Evolutionary conservation across 2,797 vertebrate species (phyloP).

Genomic region (Macropus fuliginosus): DNA sequence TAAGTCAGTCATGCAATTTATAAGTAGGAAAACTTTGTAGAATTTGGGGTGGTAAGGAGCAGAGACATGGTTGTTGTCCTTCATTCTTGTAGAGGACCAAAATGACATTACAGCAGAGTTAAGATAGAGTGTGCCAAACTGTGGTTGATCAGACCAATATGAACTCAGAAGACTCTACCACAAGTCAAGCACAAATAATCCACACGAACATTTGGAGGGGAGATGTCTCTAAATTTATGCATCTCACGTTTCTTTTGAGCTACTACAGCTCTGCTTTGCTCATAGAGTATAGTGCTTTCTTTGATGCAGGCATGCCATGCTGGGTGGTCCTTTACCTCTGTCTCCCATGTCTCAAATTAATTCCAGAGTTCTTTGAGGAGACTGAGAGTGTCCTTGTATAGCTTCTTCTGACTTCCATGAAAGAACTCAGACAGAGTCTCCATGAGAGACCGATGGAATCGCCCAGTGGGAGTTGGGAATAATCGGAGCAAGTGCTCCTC

Average conservation of each 20-base stretch:
- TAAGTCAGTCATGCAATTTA: constrained; percentile 1
- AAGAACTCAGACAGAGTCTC: background rate
- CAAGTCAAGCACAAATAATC: background rate
- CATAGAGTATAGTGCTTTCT: background rate
- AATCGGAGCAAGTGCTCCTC: background rate
- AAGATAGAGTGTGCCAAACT: background rate
- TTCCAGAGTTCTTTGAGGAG: background rate
- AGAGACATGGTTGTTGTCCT: constrained; percentile 8
- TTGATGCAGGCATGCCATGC: background rate
- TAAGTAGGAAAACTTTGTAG: constrained; percentile 10
- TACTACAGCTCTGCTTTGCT: background rate
- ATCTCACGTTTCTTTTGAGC: background rate
- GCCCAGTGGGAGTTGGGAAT: background rate
- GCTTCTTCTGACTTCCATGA: background rate
- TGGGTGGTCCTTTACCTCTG: background rate
- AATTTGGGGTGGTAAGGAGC: background rate
- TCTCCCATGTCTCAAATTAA: background rate
- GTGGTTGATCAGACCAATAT: background rate
- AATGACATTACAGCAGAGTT: background rate
- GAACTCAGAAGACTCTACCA: background rate
- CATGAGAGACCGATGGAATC: background rate
- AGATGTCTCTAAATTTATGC: background rate
- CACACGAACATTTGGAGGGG: background rate
- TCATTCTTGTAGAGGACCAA: constrained; percentile 6
- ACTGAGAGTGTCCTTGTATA: background rate